Conservation (phyloP, 2,888 invertebrate genomes). For the Polydrusus pterygomalis region DNA sequence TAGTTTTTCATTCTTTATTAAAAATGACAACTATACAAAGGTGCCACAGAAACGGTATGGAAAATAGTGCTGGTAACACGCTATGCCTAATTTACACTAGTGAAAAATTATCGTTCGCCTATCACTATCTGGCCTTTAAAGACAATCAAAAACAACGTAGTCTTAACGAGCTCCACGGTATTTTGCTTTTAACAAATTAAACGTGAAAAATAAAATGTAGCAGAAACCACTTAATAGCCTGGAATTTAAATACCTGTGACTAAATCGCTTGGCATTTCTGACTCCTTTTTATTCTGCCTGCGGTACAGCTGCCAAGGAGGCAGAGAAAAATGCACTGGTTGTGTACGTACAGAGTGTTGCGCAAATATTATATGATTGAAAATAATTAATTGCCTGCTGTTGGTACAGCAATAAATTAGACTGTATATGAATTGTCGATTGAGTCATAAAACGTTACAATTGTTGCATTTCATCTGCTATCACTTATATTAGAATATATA, state of each 20-base stretch:
- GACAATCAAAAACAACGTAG: neutral
- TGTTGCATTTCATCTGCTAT: too few species aligned
- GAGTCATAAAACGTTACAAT: neutral
- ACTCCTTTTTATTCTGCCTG: constrained; percentile 25
- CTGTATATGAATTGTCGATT: neutral
- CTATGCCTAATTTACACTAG: too few species aligned
- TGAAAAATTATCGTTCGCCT: too few species aligned
- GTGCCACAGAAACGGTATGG: too few species aligned
- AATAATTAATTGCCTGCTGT: constrained; percentile 34
- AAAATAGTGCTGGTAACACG: too few species aligned
- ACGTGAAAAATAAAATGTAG: constrained; percentile 39
- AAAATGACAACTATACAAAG: too few species aligned
- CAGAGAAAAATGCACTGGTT: constrained; percentile 29
- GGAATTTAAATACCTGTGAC: constrained; percentile 49
- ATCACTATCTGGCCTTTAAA: too few species aligned
- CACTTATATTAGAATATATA: too few species aligned
- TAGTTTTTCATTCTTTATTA: too few species aligned
- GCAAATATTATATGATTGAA: constrained; percentile 32
- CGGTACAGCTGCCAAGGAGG: constrained; percentile 42
- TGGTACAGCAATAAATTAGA: constrained; percentile 15
- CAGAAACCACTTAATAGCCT: constrained; percentile 33
- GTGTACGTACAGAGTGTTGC: constrained; percentile 26
- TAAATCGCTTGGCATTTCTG: constrained; percentile 46
- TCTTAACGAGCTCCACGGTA: constrained; percentile 27
- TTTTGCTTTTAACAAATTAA: constrained; percentile 28